Conservation (phyloP, 1,140 invertebrate species). For the Tenebrio molitor region DNA sequence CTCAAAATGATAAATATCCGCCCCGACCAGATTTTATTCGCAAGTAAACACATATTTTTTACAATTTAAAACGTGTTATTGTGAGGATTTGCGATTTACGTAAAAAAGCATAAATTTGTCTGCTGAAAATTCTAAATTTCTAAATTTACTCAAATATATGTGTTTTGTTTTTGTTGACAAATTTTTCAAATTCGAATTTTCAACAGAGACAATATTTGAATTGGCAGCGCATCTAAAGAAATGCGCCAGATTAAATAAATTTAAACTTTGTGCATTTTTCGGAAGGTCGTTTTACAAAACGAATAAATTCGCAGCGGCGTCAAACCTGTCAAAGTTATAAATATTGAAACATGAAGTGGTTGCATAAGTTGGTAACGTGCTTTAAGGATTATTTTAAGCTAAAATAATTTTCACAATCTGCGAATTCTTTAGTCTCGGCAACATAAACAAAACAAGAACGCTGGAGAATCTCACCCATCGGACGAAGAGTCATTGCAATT, state of each 20-base stretch:
- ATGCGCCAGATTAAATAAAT: background rate
- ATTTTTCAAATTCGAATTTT: slow-evolving; percentile 1
- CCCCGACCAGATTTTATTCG: background rate
- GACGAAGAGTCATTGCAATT: slow-evolving; percentile 44
- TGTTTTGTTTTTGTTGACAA: slow-evolving; percentile 27
- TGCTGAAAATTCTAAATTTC: background rate
- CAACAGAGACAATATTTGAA: slow-evolving; percentile 1
- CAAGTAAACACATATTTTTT: slow-evolving; percentile 9
- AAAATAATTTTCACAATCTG: no score
- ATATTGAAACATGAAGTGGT: no score
- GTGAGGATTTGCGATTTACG: background rate
- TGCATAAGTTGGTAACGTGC: no score
- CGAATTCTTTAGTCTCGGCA: no score
- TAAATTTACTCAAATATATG: slow-evolving; percentile 4
- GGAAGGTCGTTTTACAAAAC: no score
- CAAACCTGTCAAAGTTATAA: no score
- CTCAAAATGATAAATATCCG: slow-evolving; percentile 3
- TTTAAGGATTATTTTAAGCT: no score
- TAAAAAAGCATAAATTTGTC: no score
- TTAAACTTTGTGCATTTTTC: background rate
- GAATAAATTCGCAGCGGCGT: no score
- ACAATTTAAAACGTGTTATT: slow-evolving; percentile 11
- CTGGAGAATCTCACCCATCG: slow-evolving; percentile 36
- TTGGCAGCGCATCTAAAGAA: slow-evolving; percentile 20
- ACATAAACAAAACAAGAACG: no score